These are phyloP conservation scores for Oophaga sylvatica DNA, from an alignment of 2,797 vertebrate genomes.

Conservation along the genomic window DNA sequence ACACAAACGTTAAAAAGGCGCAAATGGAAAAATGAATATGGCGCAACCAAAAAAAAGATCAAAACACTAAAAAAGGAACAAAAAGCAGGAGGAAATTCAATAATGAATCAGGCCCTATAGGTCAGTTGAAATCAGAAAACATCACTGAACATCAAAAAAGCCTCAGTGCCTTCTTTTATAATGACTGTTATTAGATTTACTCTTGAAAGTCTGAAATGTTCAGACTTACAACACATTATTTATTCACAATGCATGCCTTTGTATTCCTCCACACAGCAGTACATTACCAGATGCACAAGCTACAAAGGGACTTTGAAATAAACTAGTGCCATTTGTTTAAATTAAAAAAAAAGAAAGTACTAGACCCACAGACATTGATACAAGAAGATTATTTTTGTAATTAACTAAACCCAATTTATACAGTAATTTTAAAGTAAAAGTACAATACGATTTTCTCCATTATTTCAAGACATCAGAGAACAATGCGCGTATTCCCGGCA, in stretches of 20 bases:
- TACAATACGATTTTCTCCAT: neutral
- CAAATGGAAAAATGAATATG: too few relatives aligned
- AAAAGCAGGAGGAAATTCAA: too few relatives aligned
- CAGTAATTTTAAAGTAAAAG: neutral
- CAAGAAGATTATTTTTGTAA: neutral
- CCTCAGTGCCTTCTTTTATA: neutral
- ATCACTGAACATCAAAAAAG: neutral
- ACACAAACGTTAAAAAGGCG: too few relatives aligned
- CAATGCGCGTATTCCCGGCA: neutral
- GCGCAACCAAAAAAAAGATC: too few relatives aligned
- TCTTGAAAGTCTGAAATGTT: neutral
- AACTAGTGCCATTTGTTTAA: neutral
- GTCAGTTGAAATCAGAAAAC: neutral
- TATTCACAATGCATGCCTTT: constrained; percentile 15
- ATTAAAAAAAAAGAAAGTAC: neutral
- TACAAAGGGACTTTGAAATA: neutral
- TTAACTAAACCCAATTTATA: neutral
- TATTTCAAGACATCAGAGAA: neutral
- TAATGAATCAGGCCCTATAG: too few relatives aligned
- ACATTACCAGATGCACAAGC: neutral
- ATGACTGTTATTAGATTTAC: constrained; percentile 16
- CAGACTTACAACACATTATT: neutral
- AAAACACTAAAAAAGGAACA: too few relatives aligned
- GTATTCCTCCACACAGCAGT: constrained; percentile 24
- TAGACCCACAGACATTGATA: neutral